Percentiles rank a stretch among this genome's conserved stretches.
Conservation (phyloP, 2,888 invertebrate genomes). For the Drosophila antonietae region DNA sequence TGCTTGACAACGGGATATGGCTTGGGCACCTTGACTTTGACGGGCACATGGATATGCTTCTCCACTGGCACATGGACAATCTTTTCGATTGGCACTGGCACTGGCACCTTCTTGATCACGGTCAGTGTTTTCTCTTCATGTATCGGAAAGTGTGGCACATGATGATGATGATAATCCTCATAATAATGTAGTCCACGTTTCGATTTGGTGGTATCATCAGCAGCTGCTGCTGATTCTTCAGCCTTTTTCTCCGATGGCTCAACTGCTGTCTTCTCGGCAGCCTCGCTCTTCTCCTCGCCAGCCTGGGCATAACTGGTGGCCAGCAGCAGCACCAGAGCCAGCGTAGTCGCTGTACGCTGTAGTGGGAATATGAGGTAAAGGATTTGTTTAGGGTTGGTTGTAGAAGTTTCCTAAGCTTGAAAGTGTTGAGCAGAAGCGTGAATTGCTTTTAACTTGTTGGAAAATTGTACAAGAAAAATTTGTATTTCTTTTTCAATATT, state of each 20-base stretch:
- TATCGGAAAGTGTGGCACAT: slow-evolving; percentile 80
- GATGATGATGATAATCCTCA: slow-evolving; percentile 83
- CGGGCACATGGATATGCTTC: slow-evolving; percentile 87
- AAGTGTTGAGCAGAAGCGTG: not conserved
- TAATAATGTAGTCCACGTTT: slow-evolving; percentile 90
- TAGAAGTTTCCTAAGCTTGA: too few species aligned
- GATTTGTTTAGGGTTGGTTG: not conserved
- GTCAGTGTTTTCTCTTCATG: slow-evolving; percentile 88
- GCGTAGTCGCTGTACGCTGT: slow-evolving; percentile 85
- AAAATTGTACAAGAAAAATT: not conserved
- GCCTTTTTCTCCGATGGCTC: slow-evolving; percentile 78
- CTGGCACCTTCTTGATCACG: slow-evolving; percentile 90
- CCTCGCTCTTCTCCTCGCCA: slow-evolving; percentile 86
- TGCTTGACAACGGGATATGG: slow-evolving; percentile 90
- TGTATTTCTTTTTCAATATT: not conserved
- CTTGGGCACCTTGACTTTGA: slow-evolving; percentile 88
- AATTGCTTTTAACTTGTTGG: not conserved
- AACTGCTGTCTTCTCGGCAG: slow-evolving; percentile 85
- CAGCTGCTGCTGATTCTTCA: slow-evolving; percentile 84
- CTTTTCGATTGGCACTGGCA: slow-evolving; percentile 89
- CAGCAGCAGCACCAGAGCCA: slow-evolving; percentile 87
- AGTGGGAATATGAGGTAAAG: not conserved
- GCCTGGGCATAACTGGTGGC: slow-evolving; percentile 84
- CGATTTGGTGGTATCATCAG: slow-evolving; percentile 89
- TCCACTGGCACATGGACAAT: slow-evolving; percentile 88